Percentiles rank a stretch among this genome's conserved stretches.
These are phyloP conservation scores for Blastobasis adustella DNA, from an alignment of 2,888 invertebrate genomes.

Conservation along the genomic window DNA sequence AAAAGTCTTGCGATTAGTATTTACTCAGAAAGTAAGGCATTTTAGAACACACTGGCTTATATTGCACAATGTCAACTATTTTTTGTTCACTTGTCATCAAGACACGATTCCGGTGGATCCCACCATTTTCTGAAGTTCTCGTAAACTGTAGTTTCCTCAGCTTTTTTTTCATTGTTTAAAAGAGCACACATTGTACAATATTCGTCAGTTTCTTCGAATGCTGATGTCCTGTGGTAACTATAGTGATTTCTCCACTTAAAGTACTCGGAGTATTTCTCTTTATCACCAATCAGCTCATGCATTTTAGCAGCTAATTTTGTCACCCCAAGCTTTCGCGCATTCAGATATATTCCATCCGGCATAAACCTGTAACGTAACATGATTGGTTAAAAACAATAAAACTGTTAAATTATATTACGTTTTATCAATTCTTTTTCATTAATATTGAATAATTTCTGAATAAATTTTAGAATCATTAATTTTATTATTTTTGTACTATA, in stretches of 20 bases:
- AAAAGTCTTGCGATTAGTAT: no score
- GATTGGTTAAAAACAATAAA: no score
- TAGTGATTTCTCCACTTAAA: conserved; percentile 59
- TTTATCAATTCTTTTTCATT: no score
- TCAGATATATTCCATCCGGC: conserved; percentile 50
- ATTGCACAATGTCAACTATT: no score
- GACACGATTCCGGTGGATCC: conserved; percentile 25
- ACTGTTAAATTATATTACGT: no score
- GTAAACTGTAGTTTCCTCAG: conserved; percentile 31
- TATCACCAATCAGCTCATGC: conserved; percentile 37
- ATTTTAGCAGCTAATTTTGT: conserved; percentile 39
- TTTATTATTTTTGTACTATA: no score
- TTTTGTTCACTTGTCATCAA: no score
- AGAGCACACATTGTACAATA: conserved; percentile 52
- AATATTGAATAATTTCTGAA: no score
- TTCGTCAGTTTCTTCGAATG: conserved; percentile 43
- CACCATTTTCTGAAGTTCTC: conserved; percentile 46
- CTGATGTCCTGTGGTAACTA: conserved; percentile 33
- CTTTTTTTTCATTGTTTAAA: conserved; percentile 36
- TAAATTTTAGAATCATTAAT: no score
- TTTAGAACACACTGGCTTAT: no score
- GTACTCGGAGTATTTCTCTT: conserved; percentile 40
- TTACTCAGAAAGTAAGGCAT: no score
- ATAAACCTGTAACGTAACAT: conserved; percentile 39
- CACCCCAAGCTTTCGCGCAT: conserved; percentile 37